These are phyloP conservation scores for Pterostichus madidus DNA, from an alignment of 2,888 invertebrate species.

Conservation along the genomic window DNA sequence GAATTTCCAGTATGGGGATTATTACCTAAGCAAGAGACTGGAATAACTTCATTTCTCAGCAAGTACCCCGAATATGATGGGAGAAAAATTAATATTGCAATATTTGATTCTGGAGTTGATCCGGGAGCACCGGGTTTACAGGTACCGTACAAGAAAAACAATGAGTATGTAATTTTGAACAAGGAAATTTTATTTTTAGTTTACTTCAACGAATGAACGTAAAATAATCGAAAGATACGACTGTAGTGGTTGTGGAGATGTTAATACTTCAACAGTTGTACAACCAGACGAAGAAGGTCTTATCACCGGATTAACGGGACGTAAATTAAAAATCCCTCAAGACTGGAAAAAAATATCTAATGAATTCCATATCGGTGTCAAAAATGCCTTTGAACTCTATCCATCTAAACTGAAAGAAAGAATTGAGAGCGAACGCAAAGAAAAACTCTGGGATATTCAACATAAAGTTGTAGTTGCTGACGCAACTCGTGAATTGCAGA, in stretches of 20 bases:
- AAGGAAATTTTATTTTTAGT: slow-evolving; percentile 78
- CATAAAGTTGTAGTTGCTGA: slow-evolving; percentile 90
- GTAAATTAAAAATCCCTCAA: slow-evolving; percentile 91
- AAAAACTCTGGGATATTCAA: slow-evolving; percentile 90
- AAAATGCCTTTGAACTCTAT: slow-evolving; percentile 92
- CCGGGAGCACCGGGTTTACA: slow-evolving; percentile 96
- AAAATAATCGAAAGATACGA: slow-evolving; percentile 97
- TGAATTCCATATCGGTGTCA: slow-evolving; percentile 92
- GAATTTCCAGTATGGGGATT: slow-evolving; percentile 91
- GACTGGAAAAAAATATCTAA: slow-evolving; percentile 92
- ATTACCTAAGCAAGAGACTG: slow-evolving; percentile 97
- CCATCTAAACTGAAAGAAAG: slow-evolving; percentile 91
- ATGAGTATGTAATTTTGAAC: slow-evolving; percentile 49
- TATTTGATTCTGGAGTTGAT: slow-evolving; percentile 99
- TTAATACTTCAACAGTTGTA: slow-evolving; percentile 90
- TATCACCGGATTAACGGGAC: slow-evolving; percentile 92
- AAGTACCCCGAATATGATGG: slow-evolving; percentile 96
- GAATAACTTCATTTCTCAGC: slow-evolving; percentile 90
- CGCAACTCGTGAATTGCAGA: slow-evolving; percentile 86
- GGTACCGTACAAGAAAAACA: slow-evolving; percentile 79
- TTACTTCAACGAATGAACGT: slow-evolving; percentile 91
- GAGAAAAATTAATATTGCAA: slow-evolving; percentile 93
- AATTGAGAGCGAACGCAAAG: slow-evolving; percentile 86
- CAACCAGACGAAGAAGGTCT: slow-evolving; percentile 83
- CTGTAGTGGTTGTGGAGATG: slow-evolving; percentile 98